Evolutionary conservation across 1,140 invertebrate genomes (phyloP).

Genomic region (Rhynchophorus ferrugineus): DNA sequence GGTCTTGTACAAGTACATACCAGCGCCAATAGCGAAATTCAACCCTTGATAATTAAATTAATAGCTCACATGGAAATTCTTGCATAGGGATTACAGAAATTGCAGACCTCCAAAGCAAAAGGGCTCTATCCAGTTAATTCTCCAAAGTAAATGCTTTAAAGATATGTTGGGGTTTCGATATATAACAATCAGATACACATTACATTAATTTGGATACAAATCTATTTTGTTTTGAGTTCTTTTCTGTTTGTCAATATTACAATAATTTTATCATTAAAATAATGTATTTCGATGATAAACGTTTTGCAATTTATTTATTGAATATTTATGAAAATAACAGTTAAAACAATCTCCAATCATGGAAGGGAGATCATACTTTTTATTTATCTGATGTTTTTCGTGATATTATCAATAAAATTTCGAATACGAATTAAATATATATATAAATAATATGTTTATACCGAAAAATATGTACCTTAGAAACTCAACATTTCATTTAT

Average conservation of each 20-base stretch:
- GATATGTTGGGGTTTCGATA: background rate
- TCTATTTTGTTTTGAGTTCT: too few relatives aligned
- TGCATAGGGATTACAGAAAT: background rate
- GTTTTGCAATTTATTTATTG: background rate
- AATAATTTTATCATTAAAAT: background rate
- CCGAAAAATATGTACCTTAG: too few relatives aligned
- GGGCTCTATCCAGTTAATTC: background rate
- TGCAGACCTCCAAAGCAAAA: background rate
- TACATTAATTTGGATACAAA: background rate
- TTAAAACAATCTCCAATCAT: too few relatives aligned
- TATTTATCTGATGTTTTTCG: too few relatives aligned
- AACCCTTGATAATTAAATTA: background rate
- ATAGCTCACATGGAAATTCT: background rate
- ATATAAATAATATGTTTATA: too few relatives aligned
- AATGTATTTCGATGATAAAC: background rate
- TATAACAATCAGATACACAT: background rate
- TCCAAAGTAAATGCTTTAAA: background rate
- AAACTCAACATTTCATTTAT: too few relatives aligned
- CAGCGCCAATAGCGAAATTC: background rate
- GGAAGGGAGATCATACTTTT: too few relatives aligned
- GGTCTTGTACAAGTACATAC: too few relatives aligned
- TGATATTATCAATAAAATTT: too few relatives aligned
- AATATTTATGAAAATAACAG: background rate
- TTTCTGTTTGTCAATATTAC: too few relatives aligned
- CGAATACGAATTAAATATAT: too few relatives aligned